Evolutionary conservation across 1,140 invertebrate species (phyloP), one percentile per base, ranked within the genome.

Genomic region (Caenorhabditis inopinata): DNA sequence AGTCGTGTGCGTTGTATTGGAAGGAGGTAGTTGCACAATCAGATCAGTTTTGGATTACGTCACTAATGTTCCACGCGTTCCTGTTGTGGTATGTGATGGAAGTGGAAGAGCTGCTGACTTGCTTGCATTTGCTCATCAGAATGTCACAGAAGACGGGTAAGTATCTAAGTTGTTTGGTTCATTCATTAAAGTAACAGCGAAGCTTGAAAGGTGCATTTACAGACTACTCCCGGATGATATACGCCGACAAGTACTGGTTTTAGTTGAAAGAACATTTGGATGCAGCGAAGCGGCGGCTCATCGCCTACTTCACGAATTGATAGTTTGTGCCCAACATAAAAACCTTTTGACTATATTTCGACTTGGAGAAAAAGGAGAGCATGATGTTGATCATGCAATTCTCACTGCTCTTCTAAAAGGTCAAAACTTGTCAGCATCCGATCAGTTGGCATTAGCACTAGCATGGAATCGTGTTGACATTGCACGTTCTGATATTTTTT

Each of bases 381-480:
- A 86, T 0, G 86, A 88, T 74, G 79, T 89, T 16, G 87, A 88
- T 75, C 80, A 85, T 74, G 85, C 85, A 12, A 88, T 88, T 78
- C 53, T 88, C 18, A 86, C 87, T 3, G 87, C 87, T n/a, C 74
- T 87, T 12, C 79, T 87, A 12, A 88, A 81, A 75, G 80, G 87
- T 27, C 87, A 88, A 53, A 88, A 88, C 46, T 77, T 88, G 12
- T 85, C 86, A 4, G 46, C 85, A 18, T 32, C 81, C 1, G 87
- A 88, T 38, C 87, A 87, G 49, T 62, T 88, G 18, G 74, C 85
- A 0, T 90, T 98, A 73, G 94, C 96, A 0, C 91, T 99, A 73
- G 96, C 95, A 23, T 99, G 96, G 96, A 97, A 98, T 90, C 91
- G 96, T 82, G 95, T 96, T 12, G 96, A 99, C 87, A 96, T 98